Conservation (phyloP, 2,888 invertebrate genomes). For the Troides helena region DNA sequence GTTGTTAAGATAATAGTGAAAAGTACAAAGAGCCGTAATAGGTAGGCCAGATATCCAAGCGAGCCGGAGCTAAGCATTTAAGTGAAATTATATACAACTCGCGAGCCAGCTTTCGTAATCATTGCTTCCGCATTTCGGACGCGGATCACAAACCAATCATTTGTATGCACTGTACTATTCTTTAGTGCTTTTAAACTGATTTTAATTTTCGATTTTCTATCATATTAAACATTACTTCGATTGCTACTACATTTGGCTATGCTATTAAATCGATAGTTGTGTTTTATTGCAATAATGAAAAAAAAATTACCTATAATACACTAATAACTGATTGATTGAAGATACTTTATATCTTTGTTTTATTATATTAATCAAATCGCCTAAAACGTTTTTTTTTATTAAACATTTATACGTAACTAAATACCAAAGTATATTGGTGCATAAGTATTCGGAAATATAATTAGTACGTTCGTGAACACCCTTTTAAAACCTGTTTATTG, state of each 20-base stretch:
- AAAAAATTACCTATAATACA: too few species aligned
- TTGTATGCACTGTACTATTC: conserved; percentile 5
- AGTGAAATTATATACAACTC: conserved; percentile 21
- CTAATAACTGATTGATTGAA: too few species aligned
- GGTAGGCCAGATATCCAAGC: conserved; percentile 1
- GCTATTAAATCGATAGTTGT: not conserved
- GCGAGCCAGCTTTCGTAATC: conserved; percentile 15
- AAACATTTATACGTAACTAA: too few species aligned
- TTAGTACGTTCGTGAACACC: not conserved
- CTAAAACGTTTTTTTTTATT: too few species aligned
- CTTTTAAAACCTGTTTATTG: conserved; percentile 4
- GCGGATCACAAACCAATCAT: conserved; percentile 2
- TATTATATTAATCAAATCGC: too few species aligned
- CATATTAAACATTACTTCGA: not conserved
- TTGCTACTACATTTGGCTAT: not conserved
- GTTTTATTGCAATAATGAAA: not conserved
- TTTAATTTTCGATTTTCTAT: not conserved
- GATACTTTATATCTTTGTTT: too few species aligned
- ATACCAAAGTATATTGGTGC: not conserved
- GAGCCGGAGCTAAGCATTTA: conserved; percentile 12
- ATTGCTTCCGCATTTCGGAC: conserved; percentile 19
- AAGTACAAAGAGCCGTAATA: not conserved
- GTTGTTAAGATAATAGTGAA: too few species aligned
- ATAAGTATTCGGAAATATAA: not conserved
- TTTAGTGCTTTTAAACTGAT: not conserved